Evolutionary conservation across 2,888 invertebrate genomes (phyloP).

Genomic region (Macroteleia sp.): DNA sequence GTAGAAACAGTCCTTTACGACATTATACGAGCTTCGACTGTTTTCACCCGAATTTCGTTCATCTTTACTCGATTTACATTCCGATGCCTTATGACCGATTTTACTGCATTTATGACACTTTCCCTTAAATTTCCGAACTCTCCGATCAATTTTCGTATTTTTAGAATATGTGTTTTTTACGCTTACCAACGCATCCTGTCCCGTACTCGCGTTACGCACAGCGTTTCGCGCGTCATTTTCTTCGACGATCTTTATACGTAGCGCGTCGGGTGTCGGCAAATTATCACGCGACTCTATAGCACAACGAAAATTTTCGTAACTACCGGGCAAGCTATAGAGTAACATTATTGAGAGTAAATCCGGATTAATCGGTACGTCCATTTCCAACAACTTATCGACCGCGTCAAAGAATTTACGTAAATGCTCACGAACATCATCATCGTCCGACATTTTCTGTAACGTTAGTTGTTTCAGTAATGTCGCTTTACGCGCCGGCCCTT

Average conservation of each 20-base stretch:
- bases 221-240: constrained; percentile 39
- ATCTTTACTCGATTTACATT: too few relatives aligned
- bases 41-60: too few relatives aligned
- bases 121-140: too few relatives aligned
- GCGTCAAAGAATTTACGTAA: constrained; percentile 75
- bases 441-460: constrained; percentile 74
- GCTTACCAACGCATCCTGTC: neutral
- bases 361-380: constrained; percentile 61
- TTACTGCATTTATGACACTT: too few relatives aligned
- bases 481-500: constrained; percentile 80
- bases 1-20: too few relatives aligned
- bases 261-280: constrained; percentile 49
- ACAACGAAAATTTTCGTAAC: constrained; percentile 58
- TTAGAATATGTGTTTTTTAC: neutral
- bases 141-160: too few relatives aligned
- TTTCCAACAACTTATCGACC: constrained; percentile 76
- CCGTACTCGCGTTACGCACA: neutral
- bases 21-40: too few relatives aligned
- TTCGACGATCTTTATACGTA: constrained; percentile 62
- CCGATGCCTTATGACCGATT: too few relatives aligned
- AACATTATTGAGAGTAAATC: constrained; percentile 42
- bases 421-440: constrained; percentile 74
- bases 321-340: constrained; percentile 52
- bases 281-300: constrained; percentile 65
- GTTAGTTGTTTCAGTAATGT: constrained; percentile 78